Conservation (phyloP, 2,113 vertebrate genomes). For the Macrotus californicus region DNA sequence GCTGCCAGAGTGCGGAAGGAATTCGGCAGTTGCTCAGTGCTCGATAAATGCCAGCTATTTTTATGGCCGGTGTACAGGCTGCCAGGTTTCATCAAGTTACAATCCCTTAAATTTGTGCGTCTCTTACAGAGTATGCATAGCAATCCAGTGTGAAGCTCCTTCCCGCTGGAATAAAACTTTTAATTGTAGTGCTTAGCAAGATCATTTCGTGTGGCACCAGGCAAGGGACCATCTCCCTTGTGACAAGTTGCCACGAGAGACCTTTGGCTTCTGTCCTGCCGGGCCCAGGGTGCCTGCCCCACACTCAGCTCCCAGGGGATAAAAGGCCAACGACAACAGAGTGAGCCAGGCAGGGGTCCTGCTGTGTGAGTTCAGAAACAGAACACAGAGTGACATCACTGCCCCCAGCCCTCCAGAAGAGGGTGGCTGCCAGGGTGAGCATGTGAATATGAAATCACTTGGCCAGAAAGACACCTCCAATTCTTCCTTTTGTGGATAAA, state of each 20-base stretch:
- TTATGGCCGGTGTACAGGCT: background rate
- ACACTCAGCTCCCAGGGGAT: background rate
- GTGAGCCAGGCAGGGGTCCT: background rate
- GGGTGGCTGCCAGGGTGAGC: no score
- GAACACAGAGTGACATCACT: no score
- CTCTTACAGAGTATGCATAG: background rate
- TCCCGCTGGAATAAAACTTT: conserved; percentile 63
- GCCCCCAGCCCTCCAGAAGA: background rate
- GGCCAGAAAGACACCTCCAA: background rate
- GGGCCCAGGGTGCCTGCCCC: background rate
- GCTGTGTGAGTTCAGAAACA: background rate
- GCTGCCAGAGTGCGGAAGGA: background rate
- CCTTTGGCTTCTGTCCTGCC: background rate
- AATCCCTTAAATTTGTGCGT: conserved; percentile 46
- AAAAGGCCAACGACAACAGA: background rate
- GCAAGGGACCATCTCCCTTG: conserved; percentile 12
- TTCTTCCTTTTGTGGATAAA: background rate
- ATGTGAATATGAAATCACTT: background rate
- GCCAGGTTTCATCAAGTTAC: background rate
- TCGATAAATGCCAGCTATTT: conserved; percentile 20
- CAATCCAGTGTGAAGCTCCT: background rate
- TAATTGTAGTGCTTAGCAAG: conserved; percentile 70
- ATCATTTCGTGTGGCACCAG: conserved; percentile 47
- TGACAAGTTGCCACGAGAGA: background rate
- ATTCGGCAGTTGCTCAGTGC: background rate